A percentile compares a stretch with the other conserved stretches of the same genome.
Evolutionary conservation across 2,113 vertebrate genomes (phyloP).

Genomic region (Festucalex cinctus): DNA sequence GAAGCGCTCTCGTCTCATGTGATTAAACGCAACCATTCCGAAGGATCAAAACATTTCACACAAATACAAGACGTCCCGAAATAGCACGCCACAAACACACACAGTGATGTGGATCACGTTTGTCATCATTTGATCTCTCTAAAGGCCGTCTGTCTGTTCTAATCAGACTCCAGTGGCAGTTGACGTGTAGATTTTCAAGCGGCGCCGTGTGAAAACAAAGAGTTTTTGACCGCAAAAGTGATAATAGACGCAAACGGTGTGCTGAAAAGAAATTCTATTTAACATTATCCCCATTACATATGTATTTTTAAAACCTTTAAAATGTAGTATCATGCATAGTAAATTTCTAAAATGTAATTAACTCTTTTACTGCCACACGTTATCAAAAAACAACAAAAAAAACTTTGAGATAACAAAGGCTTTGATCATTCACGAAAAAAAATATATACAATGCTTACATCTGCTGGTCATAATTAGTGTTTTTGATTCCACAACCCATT

Average conservation of each 20-base stretch:
- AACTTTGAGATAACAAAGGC: too few species aligned
- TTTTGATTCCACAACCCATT: too few species aligned
- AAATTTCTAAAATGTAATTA: too few species aligned
- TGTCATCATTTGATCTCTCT: slow-evolving; percentile 16
- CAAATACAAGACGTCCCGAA: slow-evolving; percentile 9
- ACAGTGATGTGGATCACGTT: slow-evolving; percentile 13
- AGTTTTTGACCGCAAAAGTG: neutral
- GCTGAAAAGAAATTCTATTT: neutral
- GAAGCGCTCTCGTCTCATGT: neutral
- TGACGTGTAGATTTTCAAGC: neutral
- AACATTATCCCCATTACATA: neutral
- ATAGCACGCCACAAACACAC: slow-evolving; percentile 12
- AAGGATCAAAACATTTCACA: slow-evolving; percentile 23
- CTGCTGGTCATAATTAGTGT: too few species aligned
- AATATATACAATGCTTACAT: too few species aligned
- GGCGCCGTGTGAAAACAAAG: neutral
- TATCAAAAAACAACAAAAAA: too few species aligned
- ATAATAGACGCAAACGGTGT: neutral
- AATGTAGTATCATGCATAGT: too few species aligned
- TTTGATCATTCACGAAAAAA: too few species aligned
- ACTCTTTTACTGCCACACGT: too few species aligned
- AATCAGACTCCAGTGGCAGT: slow-evolving; percentile 29
- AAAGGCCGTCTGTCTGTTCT: slow-evolving; percentile 43
- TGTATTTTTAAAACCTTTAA: too few species aligned
- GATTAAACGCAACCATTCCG: slow-evolving; percentile 9